Evolutionary conservation across 2,888 invertebrate species (phyloP), one percentile per base, ranked within the genome.

Genomic region (Mesorhabditis sp.): DNA sequence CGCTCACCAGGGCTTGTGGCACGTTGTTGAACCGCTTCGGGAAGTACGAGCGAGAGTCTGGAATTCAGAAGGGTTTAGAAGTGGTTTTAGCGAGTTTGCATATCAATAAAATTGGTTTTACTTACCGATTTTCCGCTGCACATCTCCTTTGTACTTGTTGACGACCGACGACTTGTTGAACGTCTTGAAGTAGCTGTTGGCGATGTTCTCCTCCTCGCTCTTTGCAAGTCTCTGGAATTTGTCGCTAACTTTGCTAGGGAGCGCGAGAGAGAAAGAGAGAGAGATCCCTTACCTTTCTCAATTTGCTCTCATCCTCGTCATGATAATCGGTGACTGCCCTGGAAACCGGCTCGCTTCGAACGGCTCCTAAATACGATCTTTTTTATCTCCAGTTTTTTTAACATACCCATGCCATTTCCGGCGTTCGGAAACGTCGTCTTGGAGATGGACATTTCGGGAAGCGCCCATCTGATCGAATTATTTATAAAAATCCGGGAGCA

Each of bases 151-250:
- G 68, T 88, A 88, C 79, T 90, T 89, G 76, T 88, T 89, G 4
- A 91, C 86, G 45, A 91, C 86, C 80, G 90, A 89, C 67, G 89
- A 88, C 41, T 90, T 90, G 79, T 91, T 86, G 85, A 89, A 89
- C 13, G 91, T 90, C 81, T 91, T 91, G 87, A 92, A 92, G 86
- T 92, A 92, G 79, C 89, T 91, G 66, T 90, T 90, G 0, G 91
- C 90, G 71, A 91, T 89, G 76, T 91, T 90, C 72, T 90, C 89
- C 71, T 89, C 88, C 69, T 89, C 89, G 67, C 87, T 88, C 71
- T 87, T 86, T 77, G 89, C 89, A 63, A 90, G 70, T 10, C 77
- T 68, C 73, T 77, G 70, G 7, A 70, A 69, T 4, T 42, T 42
- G 41, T 43, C 65, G 45, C 45, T 28, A 5, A n/a, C 6, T 43